phyloP scores from a whole-genome alignment of 2,113 vertebrate genomes.

The Tretioscincus oriximinensis region DNA sequence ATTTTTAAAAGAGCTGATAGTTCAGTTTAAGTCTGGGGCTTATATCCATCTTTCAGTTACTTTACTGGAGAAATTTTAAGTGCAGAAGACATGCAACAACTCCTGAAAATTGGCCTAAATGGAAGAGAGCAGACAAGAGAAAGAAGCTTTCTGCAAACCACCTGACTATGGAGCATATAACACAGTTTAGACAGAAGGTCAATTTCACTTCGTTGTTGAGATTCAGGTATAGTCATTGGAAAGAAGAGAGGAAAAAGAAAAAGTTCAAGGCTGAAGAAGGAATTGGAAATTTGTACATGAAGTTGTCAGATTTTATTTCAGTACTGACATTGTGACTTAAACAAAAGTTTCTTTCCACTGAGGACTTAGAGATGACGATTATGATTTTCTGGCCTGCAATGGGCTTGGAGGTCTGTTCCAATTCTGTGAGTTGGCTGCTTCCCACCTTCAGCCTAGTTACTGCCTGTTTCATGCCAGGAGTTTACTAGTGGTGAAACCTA shows the following conservation, averaged over 20 bases:
- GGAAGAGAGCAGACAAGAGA: neutral
- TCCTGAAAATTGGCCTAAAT: neutral
- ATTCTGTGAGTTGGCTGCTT: too few species aligned
- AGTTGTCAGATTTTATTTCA: neutral
- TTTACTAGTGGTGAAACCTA: too few species aligned
- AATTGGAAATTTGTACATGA: neutral
- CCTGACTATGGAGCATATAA: conserved; percentile 12
- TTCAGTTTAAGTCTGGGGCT: neutral
- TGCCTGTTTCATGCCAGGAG: too few species aligned
- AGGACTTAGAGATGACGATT: neutral
- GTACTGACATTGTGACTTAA: accelerated
- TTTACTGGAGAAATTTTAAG: neutral
- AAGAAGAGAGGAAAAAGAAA: neutral
- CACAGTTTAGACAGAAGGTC: conserved; percentile 2
- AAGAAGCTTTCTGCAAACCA: neutral
- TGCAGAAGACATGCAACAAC: neutral
- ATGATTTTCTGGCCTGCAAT: too few species aligned
- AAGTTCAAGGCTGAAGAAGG: accelerated
- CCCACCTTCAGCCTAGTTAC: too few species aligned
- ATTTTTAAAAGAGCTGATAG: neutral
- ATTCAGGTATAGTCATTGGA: neutral
- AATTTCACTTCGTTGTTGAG: conserved; percentile 18
- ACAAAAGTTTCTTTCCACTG: accelerated
- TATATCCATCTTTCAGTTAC: neutral
- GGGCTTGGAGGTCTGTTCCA: too few species aligned